phyloP scores from a whole-genome alignment of 1,140 invertebrate species.

The Proales similis region DNA sequence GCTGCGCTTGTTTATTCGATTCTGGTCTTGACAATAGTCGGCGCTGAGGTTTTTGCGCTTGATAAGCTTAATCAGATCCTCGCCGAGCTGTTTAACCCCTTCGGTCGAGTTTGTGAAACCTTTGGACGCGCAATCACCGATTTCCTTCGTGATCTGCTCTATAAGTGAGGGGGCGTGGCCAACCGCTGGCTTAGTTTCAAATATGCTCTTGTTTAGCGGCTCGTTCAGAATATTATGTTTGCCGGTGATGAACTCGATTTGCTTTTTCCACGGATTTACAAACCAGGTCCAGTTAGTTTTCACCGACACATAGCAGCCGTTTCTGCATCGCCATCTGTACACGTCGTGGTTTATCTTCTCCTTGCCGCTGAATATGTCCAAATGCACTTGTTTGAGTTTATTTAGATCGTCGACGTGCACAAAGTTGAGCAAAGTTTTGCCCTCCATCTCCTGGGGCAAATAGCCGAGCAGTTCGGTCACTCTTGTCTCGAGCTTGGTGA shows the following conservation, averaged over 20 bases:
- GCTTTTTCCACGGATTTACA: conserved; percentile 34
- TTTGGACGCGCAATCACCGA: too few species aligned
- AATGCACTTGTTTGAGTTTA: conserved; percentile 32
- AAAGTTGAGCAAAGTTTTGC: conserved; percentile 16
- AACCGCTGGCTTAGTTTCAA: conserved; percentile 15
- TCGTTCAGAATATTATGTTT: conserved; percentile 32
- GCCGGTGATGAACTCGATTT: conserved; percentile 36
- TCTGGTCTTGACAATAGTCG: conserved; percentile 35
- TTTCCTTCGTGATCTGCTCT: too few species aligned
- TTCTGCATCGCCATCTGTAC: conserved; percentile 13
- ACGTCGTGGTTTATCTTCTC: conserved; percentile 29
- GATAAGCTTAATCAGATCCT: conserved; percentile 24
- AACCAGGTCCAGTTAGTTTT: conserved; percentile 35
- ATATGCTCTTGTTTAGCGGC: conserved; percentile 29
- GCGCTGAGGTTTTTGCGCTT: conserved; percentile 28
- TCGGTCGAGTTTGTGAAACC: too few species aligned
- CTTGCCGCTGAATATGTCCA: conserved; percentile 31
- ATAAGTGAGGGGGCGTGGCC: too few species aligned
- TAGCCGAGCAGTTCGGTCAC: conserved; percentile 27
- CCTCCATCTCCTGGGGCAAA: conserved; percentile 23
- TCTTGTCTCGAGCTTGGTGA: conserved; percentile 31
- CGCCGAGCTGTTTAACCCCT: conserved; percentile 20
- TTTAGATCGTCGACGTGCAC: conserved; percentile 24
- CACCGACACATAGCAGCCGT: conserved; percentile 32
- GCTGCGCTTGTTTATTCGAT: not conserved